Conservation (phyloP, 2,113 vertebrate genomes). For the Gopherus flavomarginatus region DNA sequence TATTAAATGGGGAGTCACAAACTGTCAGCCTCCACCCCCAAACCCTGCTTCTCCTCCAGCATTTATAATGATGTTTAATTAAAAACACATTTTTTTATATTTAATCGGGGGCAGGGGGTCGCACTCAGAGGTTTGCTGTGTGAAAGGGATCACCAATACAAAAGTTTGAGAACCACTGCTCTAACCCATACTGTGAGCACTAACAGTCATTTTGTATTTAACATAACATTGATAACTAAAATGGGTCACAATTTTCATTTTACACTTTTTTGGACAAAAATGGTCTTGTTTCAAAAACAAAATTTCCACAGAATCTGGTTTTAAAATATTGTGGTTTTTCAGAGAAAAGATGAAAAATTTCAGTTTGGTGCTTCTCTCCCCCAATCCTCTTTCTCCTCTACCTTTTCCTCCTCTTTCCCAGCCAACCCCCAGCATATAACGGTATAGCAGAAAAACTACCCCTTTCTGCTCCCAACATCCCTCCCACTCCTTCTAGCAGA, state of each 20-base stretch:
- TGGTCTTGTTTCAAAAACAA: background rate
- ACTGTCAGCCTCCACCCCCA: too few relatives aligned
- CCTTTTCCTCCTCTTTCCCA: background rate
- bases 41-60: too few relatives aligned
- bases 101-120: too few relatives aligned
- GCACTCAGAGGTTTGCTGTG: too few relatives aligned
- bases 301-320: background rate
- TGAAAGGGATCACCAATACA: too few relatives aligned
- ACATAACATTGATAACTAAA: background rate
- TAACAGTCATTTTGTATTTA: rapidly evolving
- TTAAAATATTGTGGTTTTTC: background rate
- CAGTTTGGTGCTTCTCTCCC: background rate
- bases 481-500: background rate
- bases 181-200: background rate
- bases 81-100: too few relatives aligned
- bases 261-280: background rate
- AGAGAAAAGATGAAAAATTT: background rate
- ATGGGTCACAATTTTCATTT: background rate
- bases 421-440: background rate
- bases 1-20: too few relatives aligned
- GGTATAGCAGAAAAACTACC: background rate
- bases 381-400: background rate
- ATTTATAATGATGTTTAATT: too few relatives aligned
- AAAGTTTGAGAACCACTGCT: background rate
- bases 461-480: background rate